Percentiles rank a stretch among this genome's conserved stretches.
Evolutionary conservation across 2,113 vertebrate genomes (phyloP).

Genomic region (Platanista minor): DNA sequence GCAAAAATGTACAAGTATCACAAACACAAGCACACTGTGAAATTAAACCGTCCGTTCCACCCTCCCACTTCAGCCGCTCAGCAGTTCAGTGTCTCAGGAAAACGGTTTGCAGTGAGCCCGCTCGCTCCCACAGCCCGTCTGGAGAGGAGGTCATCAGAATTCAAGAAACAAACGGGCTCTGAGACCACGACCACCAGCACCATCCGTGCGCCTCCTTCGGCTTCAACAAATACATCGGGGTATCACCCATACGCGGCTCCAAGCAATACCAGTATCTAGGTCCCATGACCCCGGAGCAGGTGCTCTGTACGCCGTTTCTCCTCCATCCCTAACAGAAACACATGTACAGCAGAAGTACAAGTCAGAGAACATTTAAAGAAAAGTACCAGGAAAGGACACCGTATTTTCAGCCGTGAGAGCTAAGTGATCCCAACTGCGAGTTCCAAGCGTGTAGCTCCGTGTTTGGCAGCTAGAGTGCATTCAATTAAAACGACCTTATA

Average conservation of each 20-base stretch:
- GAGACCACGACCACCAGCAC: neutral
- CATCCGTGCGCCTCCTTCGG: neutral
- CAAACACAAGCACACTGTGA: neutral
- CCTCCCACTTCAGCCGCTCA: neutral
- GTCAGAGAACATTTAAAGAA: neutral
- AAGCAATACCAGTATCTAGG: neutral
- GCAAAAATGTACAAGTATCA: conserved; percentile 8
- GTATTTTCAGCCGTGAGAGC: neutral
- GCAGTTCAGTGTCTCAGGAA: neutral
- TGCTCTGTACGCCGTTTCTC: neutral
- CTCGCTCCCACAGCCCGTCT: neutral
- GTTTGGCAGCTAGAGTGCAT: neutral
- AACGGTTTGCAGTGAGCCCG: neutral
- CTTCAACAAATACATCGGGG: neutral
- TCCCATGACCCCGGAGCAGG: neutral
- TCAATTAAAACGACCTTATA: neutral
- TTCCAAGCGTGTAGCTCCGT: neutral
- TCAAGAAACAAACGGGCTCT: neutral
- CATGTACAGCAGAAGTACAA: neutral
- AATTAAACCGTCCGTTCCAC: neutral
- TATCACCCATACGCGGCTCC: neutral
- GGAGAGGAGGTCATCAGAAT: neutral
- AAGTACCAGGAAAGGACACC: neutral
- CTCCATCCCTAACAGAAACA: neutral
- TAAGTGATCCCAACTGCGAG: neutral